phyloP scores from a whole-genome alignment of 2,113 vertebrate species.

The Amazona vittata region DNA sequence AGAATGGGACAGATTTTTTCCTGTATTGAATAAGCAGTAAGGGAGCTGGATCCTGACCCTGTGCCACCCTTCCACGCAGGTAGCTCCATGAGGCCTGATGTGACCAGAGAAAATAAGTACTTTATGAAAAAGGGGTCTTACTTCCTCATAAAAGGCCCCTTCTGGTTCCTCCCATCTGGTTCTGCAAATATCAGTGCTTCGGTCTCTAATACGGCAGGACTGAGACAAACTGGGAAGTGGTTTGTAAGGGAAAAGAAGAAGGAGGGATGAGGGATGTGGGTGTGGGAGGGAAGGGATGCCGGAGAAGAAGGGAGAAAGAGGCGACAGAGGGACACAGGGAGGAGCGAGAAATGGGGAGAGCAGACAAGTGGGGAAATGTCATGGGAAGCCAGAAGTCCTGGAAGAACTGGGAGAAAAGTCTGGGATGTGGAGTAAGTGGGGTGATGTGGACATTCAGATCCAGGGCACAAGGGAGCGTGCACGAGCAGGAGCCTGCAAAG shows the following conservation, averaged over 20 bases:
- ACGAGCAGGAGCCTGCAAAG: not conserved
- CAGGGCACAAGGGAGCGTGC: rapidly evolving
- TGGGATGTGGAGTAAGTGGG: not conserved
- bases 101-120: not conserved
- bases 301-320: not conserved
- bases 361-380: not conserved
- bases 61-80: not conserved
- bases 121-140: not conserved
- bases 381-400: not conserved
- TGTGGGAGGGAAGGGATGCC: not conserved
- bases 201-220: rapidly evolving
- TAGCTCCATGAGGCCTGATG: not conserved
- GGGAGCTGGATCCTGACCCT: not conserved
- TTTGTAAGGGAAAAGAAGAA: not conserved
- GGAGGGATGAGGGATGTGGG: not conserved
- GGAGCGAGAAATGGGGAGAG: not conserved
- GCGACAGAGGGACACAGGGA: rapidly evolving
- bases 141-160: not conserved
- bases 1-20: not conserved
- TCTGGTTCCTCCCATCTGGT: not conserved
- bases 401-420: not conserved
- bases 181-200: not conserved
- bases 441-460: not conserved
- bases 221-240: not conserved
- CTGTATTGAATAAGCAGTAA: not conserved